These are phyloP conservation scores for Scaptomyza cyrtandrae DNA, from an alignment of 2,888 invertebrate species.

Conservation along the genomic window DNA sequence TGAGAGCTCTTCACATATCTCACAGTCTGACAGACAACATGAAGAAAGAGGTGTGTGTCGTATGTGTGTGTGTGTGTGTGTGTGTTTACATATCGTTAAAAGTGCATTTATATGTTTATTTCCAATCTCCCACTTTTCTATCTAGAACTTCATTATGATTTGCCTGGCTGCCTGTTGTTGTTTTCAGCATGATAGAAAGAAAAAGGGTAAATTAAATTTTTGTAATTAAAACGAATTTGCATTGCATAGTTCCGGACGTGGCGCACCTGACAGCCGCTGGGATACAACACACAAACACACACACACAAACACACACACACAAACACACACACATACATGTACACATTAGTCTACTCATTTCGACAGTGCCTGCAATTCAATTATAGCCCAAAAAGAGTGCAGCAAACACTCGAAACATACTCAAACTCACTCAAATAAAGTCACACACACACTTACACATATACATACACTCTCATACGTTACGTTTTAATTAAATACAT, in stretches of 20 bases:
- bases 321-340: constrained; percentile 16
- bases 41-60: constrained; percentile 8
- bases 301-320: constrained; percentile 20
- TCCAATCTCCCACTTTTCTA: constrained; percentile 6
- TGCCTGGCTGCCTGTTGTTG: constrained; percentile 14
- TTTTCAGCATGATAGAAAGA: constrained; percentile 23
- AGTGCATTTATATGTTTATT: constrained; percentile 10
- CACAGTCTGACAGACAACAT: constrained; percentile 29
- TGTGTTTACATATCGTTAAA: constrained; percentile 23
- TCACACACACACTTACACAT: constrained; percentile 9
- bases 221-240: constrained; percentile 71
- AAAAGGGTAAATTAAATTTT: constrained; percentile 39
- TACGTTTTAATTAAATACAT: constrained; percentile 75
- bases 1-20: constrained; percentile 10
- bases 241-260: constrained; percentile 40
- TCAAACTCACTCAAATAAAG: constrained; percentile 24
- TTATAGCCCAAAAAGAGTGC: constrained; percentile 55
- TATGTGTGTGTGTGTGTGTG: background rate
- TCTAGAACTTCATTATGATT: constrained; percentile 15
- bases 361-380: constrained; percentile 64
- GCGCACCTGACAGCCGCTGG: constrained; percentile 49
- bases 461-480: background rate
- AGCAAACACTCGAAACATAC: constrained; percentile 11
- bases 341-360: constrained; percentile 48
- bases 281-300: constrained; percentile 12